Conservation (phyloP, 2,888 invertebrate genomes). For the Aethes cnicana region DNA sequence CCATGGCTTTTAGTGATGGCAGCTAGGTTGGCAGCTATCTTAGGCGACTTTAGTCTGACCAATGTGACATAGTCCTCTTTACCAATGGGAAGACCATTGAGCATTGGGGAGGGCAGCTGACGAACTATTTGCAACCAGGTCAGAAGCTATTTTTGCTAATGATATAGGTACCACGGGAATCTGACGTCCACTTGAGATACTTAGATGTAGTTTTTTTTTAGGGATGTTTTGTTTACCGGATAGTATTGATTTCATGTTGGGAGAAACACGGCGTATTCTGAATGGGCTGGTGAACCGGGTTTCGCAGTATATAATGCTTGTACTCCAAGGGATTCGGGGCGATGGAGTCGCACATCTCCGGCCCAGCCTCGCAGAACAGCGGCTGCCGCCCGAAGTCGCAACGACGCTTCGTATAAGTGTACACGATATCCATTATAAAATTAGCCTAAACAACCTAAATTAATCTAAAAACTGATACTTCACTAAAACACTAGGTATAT, state of each 20-base stretch:
- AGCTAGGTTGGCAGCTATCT: too few species aligned
- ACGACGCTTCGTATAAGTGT: slow-evolving; percentile 70
- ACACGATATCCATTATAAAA: slow-evolving; percentile 53
- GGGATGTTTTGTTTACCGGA: slow-evolving; percentile 45
- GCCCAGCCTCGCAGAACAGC: slow-evolving; percentile 71
- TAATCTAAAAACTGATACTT: not conserved
- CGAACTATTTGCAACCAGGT: not conserved
- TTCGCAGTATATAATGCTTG: slow-evolving; percentile 69
- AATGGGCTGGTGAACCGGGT: slow-evolving; percentile 76
- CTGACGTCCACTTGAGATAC: too few species aligned
- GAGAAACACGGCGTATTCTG: slow-evolving; percentile 69
- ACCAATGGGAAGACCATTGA: too few species aligned
- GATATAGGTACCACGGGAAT: too few species aligned
- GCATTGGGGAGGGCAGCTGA: too few species aligned
- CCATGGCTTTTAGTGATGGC: too few species aligned
- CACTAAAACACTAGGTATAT: not conserved
- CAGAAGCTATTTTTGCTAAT: too few species aligned
- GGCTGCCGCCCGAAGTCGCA: slow-evolving; percentile 73
- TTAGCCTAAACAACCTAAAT: not conserved
- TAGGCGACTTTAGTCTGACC: too few species aligned
- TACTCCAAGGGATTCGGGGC: slow-evolving; percentile 52
- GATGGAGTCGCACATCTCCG: slow-evolving; percentile 66
- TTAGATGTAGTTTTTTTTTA: too few species aligned
- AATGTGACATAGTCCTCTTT: too few species aligned
- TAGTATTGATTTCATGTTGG: slow-evolving; percentile 82